A percentile compares a stretch with the other conserved stretches of the same genome.
phyloP scores from a whole-genome alignment of 2,888 invertebrate genomes.

The Leptinotarsa tumamoca region DNA sequence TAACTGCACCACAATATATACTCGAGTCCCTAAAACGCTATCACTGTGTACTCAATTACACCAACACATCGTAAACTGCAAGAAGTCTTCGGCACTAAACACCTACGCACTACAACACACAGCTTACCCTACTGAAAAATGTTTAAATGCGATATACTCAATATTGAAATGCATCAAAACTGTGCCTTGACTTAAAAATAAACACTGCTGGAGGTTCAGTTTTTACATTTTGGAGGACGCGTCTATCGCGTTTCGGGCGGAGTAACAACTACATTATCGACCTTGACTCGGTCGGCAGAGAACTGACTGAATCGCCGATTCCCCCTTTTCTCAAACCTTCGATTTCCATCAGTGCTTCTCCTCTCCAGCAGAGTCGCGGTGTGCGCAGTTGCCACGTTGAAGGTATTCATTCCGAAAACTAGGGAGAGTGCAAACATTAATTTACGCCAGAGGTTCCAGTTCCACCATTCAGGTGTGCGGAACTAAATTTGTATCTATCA shows the following conservation, averaged over 20 bases:
- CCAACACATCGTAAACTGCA: constrained; percentile 32
- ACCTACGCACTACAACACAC: constrained; percentile 36
- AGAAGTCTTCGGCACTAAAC: constrained; percentile 21
- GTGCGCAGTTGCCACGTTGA: constrained; percentile 34
- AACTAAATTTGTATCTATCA: too few species aligned
- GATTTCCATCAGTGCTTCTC: constrained; percentile 38
- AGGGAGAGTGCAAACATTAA: background rate
- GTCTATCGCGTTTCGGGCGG: constrained; percentile 35
- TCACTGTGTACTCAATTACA: constrained; percentile 29
- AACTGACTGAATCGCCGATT: constrained; percentile 36
- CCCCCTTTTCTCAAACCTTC: constrained; percentile 44
- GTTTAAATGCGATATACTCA: constrained; percentile 15
- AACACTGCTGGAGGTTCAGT: constrained; percentile 28
- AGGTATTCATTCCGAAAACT: background rate
- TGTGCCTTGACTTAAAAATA: constrained; percentile 32
- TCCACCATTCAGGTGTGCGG: too few species aligned
- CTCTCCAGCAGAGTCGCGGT: constrained; percentile 37
- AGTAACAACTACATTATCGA: constrained; percentile 35
- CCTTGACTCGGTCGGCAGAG: constrained; percentile 33
- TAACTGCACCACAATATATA: constrained; percentile 19
- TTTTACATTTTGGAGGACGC: constrained; percentile 37
- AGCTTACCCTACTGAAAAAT: constrained; percentile 18
- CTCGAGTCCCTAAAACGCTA: background rate
- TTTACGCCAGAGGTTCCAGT: too few species aligned
- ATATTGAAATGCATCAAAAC: constrained; percentile 30